Base-by-base conservation (phyloP, 2,113 vertebrate genomes). In the Nothocercus nigrocapillus region DNA sequence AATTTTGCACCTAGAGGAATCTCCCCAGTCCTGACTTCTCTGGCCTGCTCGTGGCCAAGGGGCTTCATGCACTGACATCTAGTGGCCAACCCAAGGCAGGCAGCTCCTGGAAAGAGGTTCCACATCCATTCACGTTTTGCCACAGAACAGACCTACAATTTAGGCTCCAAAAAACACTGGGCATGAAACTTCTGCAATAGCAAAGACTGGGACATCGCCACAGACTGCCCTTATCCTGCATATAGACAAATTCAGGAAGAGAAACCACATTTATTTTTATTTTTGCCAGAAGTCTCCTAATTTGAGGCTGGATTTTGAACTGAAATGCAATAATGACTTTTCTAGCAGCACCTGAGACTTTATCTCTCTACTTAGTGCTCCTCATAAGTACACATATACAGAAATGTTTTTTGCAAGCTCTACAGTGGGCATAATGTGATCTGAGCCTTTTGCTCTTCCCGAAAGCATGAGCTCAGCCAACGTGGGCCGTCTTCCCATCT, bases 61-160 rank as follows among this genome's bases (percentile, higher is more conserved):
- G 6, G 76, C 44, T 97, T 96, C 89, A 49, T 16, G 66, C 88
- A 94, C 94, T 97, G 97, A 97, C 95, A 98, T 85, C 96, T 97
- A 94, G 95, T 79, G 95, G 97, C 6, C 81, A 94, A 21, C 59
- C 36, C 74, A 72, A 19, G 0, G 2, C 0, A 5, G n/a, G 30
- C 40, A 24, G 42, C 66, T 47, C 45, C 53, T 13, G n/a, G 3
- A 2, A 0, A 17, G 47, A 25, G 0, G 0, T 51, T 8, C 27
- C 72, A 27, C 6, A 1, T 17, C 20, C 42, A 34, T 54, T 21
- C 3, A 21, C 6, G 36, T 7, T 62, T 25, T 32, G 12, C 54
- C 27, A 17, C 11, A 10, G 5, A 30, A 8, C 19, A 82, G 36
- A 38, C 7, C 61, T 15, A 20, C 34, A 51, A 21, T 22, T 85